These are phyloP conservation scores for Bufotes viridis DNA, from an alignment of 2,797 vertebrate species.

Conservation along the genomic window DNA sequence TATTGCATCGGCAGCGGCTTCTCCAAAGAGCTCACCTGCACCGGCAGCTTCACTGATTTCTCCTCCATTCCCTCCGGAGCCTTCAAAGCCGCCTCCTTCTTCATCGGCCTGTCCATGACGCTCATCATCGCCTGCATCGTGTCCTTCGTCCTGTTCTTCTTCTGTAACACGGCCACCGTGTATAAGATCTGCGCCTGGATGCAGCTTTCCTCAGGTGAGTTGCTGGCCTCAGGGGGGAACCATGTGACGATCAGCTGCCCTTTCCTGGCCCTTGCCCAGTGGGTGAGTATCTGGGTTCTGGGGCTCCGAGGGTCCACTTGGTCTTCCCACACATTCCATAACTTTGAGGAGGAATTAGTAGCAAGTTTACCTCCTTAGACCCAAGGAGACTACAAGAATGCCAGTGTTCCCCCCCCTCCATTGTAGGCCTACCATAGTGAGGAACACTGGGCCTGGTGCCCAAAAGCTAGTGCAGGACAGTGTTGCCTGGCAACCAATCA, in stretches of 20 bases:
- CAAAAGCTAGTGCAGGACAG: background rate
- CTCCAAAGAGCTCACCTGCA: conserved; percentile 88
- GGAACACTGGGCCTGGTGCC: background rate
- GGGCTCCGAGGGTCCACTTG: background rate
- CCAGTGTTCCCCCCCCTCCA: background rate
- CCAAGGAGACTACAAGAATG: background rate
- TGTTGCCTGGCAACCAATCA: background rate
- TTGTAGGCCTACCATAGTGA: background rate
- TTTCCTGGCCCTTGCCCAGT: background rate
- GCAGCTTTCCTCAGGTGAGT: conserved; percentile 89
- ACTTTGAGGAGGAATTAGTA: too few species aligned
- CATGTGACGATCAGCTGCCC: too few species aligned
- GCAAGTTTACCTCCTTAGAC: background rate
- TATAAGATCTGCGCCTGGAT: conserved; percentile 99
- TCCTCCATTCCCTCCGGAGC: conserved; percentile 87
- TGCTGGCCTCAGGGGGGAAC: too few species aligned
- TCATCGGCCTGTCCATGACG: conserved; percentile 96
- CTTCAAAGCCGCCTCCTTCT: conserved; percentile 96
- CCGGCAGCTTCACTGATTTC: conserved; percentile 96
- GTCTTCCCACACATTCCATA: too few species aligned
- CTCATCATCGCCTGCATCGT: conserved; percentile 91
- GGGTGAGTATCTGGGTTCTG: background rate
- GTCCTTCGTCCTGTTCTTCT: conserved; percentile 96
- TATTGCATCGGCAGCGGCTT: conserved; percentile 90
- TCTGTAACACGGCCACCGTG: conserved; percentile 96